Evolutionary conservation across 2,113 vertebrate genomes (phyloP), one percentile per base, ranked within the genome.

Genomic region (Leptobrachium leishanense): DNA sequence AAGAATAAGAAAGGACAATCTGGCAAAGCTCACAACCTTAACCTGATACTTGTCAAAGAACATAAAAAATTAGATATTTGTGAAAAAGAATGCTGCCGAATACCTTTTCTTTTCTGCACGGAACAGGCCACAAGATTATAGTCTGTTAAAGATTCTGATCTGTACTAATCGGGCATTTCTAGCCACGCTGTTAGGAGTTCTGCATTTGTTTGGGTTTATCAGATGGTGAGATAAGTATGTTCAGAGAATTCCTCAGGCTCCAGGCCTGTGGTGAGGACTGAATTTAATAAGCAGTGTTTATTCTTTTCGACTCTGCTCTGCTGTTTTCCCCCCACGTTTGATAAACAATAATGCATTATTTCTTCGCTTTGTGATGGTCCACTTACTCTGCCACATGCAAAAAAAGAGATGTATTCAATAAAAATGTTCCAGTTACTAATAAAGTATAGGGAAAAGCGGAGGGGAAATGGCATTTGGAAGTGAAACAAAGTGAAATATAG

Each of bases 261-360:
- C 54, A 77, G 55, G 43, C 76, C 54, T 63, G 76, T 71, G 55
- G 67, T 63, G 43, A 77, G 15, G 55, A 42, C 68, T 63, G 76
- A 77, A 70, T 50, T 70, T 77, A 70, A 71, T 63, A 77, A 70
- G 55, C 54, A 43, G 20, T 68, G 71, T 72, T 46, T 70, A 70
- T 77, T 3, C 43, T 70, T 59, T 69, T 67, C 6, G 5, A 6
- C 31, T 62, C 20, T 77, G 53, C 57, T 69, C 53, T 43, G 39
- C 6, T 62, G 54, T 59, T 55, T 67, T 68, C 7, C 66, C 54
- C 40, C n/a, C 40, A 43, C 5, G 54, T 40, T 59, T 63, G 55
- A 72, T 55, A 79, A 79, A 72, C 77, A 79, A 72, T 79, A 44
- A 66, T 43, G 44, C 62, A 72, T 65, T 79, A 66, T 72, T 66